Conservation (phyloP, 92 coral and sea anemone genomes). For the Hydrozoanthus gracilis region DNA sequence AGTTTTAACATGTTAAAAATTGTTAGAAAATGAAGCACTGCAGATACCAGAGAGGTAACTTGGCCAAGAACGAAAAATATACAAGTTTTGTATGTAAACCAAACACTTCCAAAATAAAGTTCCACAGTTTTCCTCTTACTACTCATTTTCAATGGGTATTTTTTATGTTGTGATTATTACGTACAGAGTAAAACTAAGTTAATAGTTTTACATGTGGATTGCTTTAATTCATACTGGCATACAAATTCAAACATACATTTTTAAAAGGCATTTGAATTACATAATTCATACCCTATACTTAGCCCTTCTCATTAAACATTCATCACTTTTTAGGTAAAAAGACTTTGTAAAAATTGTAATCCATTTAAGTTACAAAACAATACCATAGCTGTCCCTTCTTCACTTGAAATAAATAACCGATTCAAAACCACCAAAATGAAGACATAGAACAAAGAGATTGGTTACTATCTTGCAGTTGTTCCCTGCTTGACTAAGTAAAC, state of each 20-base stretch:
- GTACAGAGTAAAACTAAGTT: background rate
- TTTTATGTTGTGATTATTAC: too few species aligned
- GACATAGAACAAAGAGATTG: background rate
- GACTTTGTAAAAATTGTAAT: conserved; percentile 8
- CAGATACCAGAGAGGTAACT: too few species aligned
- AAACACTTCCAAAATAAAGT: too few species aligned
- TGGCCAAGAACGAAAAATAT: too few species aligned
- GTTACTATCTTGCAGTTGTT: background rate
- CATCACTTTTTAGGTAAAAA: conserved; percentile 5
- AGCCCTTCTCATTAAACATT: conserved; percentile 30
- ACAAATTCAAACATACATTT: background rate
- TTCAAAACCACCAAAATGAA: background rate
- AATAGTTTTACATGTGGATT: background rate
- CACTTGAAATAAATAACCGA: background rate
- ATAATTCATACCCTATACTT: conserved; percentile 12
- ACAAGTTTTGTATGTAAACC: too few species aligned
- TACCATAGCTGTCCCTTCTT: background rate
- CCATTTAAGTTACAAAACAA: conserved; percentile 13
- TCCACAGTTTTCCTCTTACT: too few species aligned
- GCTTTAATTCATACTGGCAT: too few species aligned
- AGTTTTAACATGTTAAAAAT: too few species aligned
- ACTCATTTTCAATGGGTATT: too few species aligned
- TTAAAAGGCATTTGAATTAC: conserved; percentile 23
- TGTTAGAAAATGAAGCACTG: too few species aligned
- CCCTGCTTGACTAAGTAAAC: conserved; percentile 1